Conservation (phyloP, 2,113 vertebrate genomes). For the Eulemur macaco region DNA sequence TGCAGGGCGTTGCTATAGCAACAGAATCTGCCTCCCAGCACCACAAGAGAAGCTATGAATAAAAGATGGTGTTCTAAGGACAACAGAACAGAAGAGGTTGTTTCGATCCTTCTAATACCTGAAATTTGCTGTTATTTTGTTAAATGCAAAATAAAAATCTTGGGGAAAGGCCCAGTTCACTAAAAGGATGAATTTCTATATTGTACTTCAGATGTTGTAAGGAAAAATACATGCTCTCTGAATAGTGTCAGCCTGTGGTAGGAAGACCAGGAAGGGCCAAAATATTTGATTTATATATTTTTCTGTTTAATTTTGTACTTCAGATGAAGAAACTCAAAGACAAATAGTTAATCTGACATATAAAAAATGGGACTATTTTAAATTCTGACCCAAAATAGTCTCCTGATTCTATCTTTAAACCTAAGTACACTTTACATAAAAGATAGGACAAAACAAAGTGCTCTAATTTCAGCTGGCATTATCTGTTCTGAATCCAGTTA, state of each 20-base stretch:
- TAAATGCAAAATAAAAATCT: slow-evolving; percentile 85
- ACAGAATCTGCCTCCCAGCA: slow-evolving; percentile 87
- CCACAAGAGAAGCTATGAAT: slow-evolving; percentile 89
- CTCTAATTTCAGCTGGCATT: neutral
- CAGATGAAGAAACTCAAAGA: slow-evolving; percentile 46
- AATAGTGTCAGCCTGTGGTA: slow-evolving; percentile 40
- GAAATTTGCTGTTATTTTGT: slow-evolving; percentile 88
- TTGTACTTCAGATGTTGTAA: slow-evolving; percentile 74
- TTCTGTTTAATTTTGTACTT: slow-evolving; percentile 49
- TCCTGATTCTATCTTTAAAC: slow-evolving; percentile 34
- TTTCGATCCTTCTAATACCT: slow-evolving; percentile 88
- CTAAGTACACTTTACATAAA: neutral
- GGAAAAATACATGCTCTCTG: slow-evolving; percentile 65
- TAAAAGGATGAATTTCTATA: slow-evolving; percentile 79
- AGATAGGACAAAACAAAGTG: neutral
- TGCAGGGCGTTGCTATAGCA: slow-evolving; percentile 90
- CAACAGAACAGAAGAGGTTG: slow-evolving; percentile 89
- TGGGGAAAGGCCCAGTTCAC: slow-evolving; percentile 79
- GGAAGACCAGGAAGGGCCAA: slow-evolving; percentile 43
- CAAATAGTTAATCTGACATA: slow-evolving; percentile 40
- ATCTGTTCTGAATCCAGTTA: slow-evolving; percentile 14
- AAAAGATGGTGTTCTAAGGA: slow-evolving; percentile 89
- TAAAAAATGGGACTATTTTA: neutral
- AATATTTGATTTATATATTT: slow-evolving; percentile 59
- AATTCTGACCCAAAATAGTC: slow-evolving; percentile 34